Conservation (phyloP, 2,797 vertebrate species). For the Hyperoplus immaculatus region DNA sequence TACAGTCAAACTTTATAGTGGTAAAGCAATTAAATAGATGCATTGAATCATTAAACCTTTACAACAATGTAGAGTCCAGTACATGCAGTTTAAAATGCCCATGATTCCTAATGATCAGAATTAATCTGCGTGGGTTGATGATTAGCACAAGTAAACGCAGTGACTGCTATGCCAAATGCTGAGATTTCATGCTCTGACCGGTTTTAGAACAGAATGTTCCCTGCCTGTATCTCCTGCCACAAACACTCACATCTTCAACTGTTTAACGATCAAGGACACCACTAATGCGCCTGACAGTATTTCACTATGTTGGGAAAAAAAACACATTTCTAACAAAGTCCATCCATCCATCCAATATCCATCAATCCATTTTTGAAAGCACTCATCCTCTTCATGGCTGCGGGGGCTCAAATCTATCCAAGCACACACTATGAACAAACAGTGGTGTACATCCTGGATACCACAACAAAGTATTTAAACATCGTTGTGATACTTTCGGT, state of each 20-base stretch:
- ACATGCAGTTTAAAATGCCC: conserved; percentile 21
- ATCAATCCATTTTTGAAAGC: conserved; percentile 18
- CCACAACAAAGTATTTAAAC: background rate
- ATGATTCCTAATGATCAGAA: conserved; percentile 23
- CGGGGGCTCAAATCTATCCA: background rate
- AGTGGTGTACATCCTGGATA: background rate
- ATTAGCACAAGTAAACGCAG: conserved; percentile 9
- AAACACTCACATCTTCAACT: conserved; percentile 20
- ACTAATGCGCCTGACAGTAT: conserved; percentile 3
- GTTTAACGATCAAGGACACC: conserved; percentile 5
- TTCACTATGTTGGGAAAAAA: conserved; percentile 11
- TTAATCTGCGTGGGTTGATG: conserved; percentile 37
- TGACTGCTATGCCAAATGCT: conserved; percentile 28
- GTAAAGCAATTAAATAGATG: background rate
- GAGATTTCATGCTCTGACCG: conserved; percentile 9
- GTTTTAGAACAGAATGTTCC: conserved; percentile 27
- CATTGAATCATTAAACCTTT: conserved; percentile 7
- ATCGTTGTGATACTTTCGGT: background rate
- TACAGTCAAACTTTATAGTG: background rate
- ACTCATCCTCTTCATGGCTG: conserved; percentile 17
- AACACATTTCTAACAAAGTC: conserved; percentile 8
- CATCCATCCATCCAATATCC: background rate
- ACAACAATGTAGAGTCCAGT: conserved; percentile 3
- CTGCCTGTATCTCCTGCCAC: background rate
- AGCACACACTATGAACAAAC: background rate